Evolutionary conservation across 2,888 invertebrate species (phyloP), one percentile per base, ranked within the genome.

Genomic region (Nyleta sp.): DNA sequence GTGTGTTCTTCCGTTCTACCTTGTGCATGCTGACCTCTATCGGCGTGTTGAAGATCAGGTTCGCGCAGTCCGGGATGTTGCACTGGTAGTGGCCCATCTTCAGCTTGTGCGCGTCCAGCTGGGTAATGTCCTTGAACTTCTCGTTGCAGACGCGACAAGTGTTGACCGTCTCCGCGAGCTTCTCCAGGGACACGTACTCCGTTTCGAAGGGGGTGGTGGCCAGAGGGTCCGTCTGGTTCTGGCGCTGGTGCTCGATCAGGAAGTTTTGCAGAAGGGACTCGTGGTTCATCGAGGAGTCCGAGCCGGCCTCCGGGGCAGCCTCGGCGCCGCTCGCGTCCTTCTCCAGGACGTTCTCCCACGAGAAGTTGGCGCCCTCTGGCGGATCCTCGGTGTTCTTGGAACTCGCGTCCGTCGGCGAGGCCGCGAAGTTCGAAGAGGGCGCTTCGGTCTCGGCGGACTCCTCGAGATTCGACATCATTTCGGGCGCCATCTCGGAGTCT

Each of bases 141-240:
- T 93, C 93, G 80, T 93, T 93, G 85, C 94, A 94, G 1, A 93
- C 91, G 7, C 93, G 92, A 85, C 94, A 94, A 0, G 92, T 92
- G 73, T 92, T 92, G 60, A 93, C 92, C 0, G 93, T 93, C 1
- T 91, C 91, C 0, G 93, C 94, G 80, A 94, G 89, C 24, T 92
- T 92, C 74, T 94, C 94, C 76, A 94, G 88, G 0, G 94, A 94
- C 79, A 94, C 94, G 83, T 94, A 94, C 89, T 94, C 94, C 74
- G 93, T 94, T 72, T 91, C 90, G 4, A 84, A 84, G 2, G 84
- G 86, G 11, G 82, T 84, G 24, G 81, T 84, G 2, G 87, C 84
- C 18, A 87, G 48, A 1, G 85, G 82, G 24, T 89, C 88, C 15
- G 78, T 86, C 60, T 86, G 85, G 81, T 83, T 84, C 8, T 85